A percentile compares a stretch with the other conserved stretches of the same genome.
These are phyloP conservation scores for Spilogale gracilis DNA, from an alignment of 2,113 vertebrate species.

Conservation along the genomic window DNA sequence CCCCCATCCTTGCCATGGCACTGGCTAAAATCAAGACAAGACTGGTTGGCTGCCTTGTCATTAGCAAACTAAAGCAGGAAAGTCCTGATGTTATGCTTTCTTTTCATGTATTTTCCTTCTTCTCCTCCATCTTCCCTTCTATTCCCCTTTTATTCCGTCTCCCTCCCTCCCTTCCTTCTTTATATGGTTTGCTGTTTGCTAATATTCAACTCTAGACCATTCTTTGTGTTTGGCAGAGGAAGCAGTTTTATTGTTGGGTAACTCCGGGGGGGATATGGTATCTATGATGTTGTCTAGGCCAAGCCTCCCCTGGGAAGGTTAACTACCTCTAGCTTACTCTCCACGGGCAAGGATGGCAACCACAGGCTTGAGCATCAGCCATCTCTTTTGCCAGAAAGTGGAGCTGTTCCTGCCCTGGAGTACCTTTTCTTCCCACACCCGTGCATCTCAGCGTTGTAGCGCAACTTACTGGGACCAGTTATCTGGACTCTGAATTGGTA, in stretches of 20 bases:
- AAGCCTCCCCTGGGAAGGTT: constrained; percentile 66
- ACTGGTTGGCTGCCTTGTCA: background rate
- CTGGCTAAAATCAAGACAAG: background rate
- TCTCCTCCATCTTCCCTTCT: background rate
- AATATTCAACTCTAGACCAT: constrained; percentile 70
- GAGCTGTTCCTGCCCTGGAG: background rate
- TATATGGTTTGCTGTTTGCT: constrained; percentile 71
- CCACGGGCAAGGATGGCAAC: background rate
- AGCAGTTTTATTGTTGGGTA: constrained; percentile 73
- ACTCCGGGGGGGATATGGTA: constrained; percentile 77
- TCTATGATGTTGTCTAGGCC: constrained; percentile 76
- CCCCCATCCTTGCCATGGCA: background rate
- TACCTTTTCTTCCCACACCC: background rate
- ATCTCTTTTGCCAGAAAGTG: background rate
- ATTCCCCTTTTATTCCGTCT: constrained; percentile 21
- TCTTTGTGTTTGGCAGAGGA: constrained; percentile 77
- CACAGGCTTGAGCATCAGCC: background rate
- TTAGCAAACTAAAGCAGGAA: constrained; percentile 37
- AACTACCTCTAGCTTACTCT: constrained; percentile 64
- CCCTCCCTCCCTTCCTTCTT: background rate
- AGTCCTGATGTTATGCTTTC: constrained; percentile 15
- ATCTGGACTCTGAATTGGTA: constrained; percentile 36
- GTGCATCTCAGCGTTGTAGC: background rate
- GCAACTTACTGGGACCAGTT: background rate
- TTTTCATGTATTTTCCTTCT: background rate